These are phyloP conservation scores for Microcaecilia unicolor DNA, from an alignment of 2,797 vertebrate genomes.

Conservation along the genomic window DNA sequence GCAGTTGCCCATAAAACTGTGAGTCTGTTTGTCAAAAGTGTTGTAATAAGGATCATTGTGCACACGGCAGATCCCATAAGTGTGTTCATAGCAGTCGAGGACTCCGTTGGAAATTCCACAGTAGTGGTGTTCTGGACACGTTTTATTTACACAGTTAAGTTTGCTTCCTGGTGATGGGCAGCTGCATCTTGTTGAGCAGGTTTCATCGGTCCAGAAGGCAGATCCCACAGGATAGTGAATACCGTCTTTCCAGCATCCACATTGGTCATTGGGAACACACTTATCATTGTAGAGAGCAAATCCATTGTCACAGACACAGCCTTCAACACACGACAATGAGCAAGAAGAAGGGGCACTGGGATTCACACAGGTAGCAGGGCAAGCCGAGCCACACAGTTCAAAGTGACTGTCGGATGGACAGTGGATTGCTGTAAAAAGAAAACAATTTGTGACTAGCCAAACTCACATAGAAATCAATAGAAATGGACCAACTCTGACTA, in stretches of 20 bases:
- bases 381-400: conserved; percentile 27
- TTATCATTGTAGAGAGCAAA: conserved; percentile 27
- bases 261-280: conserved; percentile 28
- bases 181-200: conserved; percentile 45
- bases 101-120: conserved; percentile 36
- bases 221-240: conserved; percentile 54
- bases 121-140: conserved; percentile 40
- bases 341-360: background rate
- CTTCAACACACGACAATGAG: conserved; percentile 15
- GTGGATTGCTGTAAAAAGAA: background rate
- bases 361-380: conserved; percentile 32
- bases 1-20: conserved; percentile 62
- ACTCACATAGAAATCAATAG: too few species aligned
- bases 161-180: conserved; percentile 43
- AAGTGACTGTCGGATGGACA: conserved; percentile 30
- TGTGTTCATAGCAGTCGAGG: conserved; percentile 10
- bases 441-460: background rate
- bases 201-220: conserved; percentile 59
- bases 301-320: conserved; percentile 26
- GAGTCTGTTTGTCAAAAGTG: conserved; percentile 64
- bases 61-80: conserved; percentile 54
- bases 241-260: conserved; percentile 46
- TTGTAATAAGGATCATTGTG: conserved; percentile 56
- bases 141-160: conserved; percentile 41
- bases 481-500: too few species aligned